A percentile compares a stretch with the other conserved stretches of the same genome.
These are phyloP conservation scores for Sceloporus undulatus DNA, from an alignment of 2,113 vertebrate genomes.

Conservation along the genomic window DNA sequence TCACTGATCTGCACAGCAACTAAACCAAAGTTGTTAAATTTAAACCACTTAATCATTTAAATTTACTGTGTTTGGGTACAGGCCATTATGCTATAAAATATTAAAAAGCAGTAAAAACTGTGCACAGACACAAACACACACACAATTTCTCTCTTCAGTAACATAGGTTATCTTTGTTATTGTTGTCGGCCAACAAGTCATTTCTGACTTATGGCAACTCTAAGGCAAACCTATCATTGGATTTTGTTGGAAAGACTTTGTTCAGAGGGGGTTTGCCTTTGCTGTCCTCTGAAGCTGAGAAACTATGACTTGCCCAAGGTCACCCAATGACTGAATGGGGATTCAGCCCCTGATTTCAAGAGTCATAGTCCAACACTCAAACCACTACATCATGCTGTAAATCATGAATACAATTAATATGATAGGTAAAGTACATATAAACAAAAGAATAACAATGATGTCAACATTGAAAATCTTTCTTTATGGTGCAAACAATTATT, in stretches of 20 bases:
- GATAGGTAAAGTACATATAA: not conserved
- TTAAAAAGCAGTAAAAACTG: not conserved
- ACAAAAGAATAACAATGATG: not conserved
- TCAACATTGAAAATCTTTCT: not conserved
- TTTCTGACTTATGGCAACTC: too few relatives aligned
- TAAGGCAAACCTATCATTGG: too few relatives aligned
- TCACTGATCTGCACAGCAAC: not conserved
- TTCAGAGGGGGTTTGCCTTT: too few relatives aligned
- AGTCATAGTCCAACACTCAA: not conserved
- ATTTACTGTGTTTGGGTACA: not conserved
- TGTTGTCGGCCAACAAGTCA: too few relatives aligned
- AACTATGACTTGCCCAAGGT: too few relatives aligned
- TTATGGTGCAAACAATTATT: not conserved
- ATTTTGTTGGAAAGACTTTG: too few relatives aligned
- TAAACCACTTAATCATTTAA: slow-evolving; percentile 5
- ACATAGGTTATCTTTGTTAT: not conserved
- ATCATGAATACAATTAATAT: not conserved
- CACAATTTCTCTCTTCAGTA: not conserved
- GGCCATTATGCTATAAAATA: slow-evolving; percentile 11
- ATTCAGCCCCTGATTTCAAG: too few relatives aligned
- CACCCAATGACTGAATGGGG: too few relatives aligned
- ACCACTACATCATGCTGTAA: not conserved
- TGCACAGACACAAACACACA: not conserved
- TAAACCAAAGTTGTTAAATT: slow-evolving; percentile 3
- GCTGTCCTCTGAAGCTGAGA: too few relatives aligned